Evolutionary conservation across 2,113 vertebrate species (phyloP), one percentile per base, ranked within the genome.

Genomic region (Lasiurus cinereus): DNA sequence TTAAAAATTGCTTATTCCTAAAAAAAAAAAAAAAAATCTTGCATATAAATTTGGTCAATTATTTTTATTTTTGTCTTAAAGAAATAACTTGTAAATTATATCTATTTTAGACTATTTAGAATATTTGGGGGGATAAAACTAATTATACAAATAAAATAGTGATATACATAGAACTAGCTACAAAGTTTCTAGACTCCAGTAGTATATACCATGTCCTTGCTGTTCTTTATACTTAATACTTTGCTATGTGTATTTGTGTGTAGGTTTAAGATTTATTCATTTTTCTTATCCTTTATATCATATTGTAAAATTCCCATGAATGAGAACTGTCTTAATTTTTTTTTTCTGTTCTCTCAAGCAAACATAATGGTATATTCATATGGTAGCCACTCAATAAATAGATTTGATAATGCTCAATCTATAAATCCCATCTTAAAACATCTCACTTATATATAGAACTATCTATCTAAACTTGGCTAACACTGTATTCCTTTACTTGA

Each of bases 381-480:
- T 29, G 6, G 62, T 16, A 46, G 19, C 43, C 76, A 67, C 33
- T 82, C 19, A 85, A n/a, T 64, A 86, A 88, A 46, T 84, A 43
- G 33, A 82, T 62, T 69, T 84, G 14, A 62, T 83, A 6, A 54
- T 59, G 96, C 54, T 72, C 22, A 88, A 24, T 84, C 67, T 80
- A 31, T 46, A 88, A 85, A 86, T 18, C 18, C 31, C 91, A 78
- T 89, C 31, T 88, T 50, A n/a, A 31, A 77, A 7, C 33, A 84
- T 48, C 52, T 88, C 62, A 73, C 14, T 96, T 90, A 62, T 27
- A 83, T 31, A 79, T 66, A 80, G 31, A 90, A 76, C 93, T 94
- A 2, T 84, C 43, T 90, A 19, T 46, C n/a, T 89, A 70, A 79
- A 39, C 73, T 94, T 93, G 66, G 43, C 43, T 95, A 85, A 93